These are phyloP conservation scores for Lepus oiostolus DNA, from an alignment of 2,797 vertebrate genomes.

Conservation along the genomic window DNA sequence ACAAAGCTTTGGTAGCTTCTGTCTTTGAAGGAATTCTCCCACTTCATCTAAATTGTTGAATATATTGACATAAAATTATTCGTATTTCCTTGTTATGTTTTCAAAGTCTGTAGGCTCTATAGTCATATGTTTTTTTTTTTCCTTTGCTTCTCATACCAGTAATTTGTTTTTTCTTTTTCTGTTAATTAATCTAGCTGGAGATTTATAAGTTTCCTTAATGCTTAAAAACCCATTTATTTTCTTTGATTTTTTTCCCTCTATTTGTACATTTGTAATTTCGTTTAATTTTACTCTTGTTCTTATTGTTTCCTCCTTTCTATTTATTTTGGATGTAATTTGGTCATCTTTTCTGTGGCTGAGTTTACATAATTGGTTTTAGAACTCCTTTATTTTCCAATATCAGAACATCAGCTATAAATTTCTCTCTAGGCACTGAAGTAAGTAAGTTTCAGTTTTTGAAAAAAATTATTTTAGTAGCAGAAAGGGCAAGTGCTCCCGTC, in stretches of 20 bases:
- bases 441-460: background rate
- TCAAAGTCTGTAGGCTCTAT: background rate
- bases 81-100: background rate
- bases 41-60: background rate
- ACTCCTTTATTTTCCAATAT: background rate
- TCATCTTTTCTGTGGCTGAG: background rate
- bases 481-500: too few species aligned
- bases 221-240: background rate
- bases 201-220: background rate
- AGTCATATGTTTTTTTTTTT: background rate
- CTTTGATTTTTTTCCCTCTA: background rate
- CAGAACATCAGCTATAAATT: background rate
- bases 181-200: background rate
- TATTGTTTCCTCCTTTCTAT: background rate
- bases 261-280: background rate
- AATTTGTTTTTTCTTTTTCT: background rate
- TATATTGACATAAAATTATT: background rate
- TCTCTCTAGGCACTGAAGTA: background rate
- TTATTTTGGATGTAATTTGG: background rate
- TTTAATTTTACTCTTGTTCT: background rate
- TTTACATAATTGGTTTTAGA: background rate
- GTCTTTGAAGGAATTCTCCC: conserved; percentile 5
- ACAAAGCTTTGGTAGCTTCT: background rate
- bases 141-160: background rate
- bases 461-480: too few species aligned